Evolutionary conservation across 2,888 invertebrate species (phyloP), one percentile per base, ranked within the genome.

Genomic region (Alsophila aescularia): DNA sequence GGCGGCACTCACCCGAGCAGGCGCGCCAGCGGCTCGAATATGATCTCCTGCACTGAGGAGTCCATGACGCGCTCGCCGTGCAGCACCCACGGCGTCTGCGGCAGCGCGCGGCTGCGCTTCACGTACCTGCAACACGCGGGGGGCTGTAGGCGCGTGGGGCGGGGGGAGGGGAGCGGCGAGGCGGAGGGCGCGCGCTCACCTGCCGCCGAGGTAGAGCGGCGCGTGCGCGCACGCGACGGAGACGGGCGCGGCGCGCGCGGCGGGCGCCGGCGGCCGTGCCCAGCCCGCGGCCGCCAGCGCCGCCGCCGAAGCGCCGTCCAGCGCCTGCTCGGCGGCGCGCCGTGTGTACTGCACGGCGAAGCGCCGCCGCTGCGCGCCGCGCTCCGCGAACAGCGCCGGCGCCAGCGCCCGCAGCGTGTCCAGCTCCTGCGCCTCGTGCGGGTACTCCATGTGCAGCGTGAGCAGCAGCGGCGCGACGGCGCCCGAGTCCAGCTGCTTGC

Each of bases 61-160:
- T 95, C 95, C 92, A 96, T 94, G 65, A 96, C 94, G 47, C 96
- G 93, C 60, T 94, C 93, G 0, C 98, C 97, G 65, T 96, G 94
- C 48, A 98, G 90, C 49, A 98, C 83, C 98, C 99, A 99, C 0
- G 99, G 99, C 0, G 98, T 98, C 90, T 99, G 99, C 44, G 98
- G 96, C 21, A 99, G 85, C 61, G 93, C 90, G 42, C 99, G 93
- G 2, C 96, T 96, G 73, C 95, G 94, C 83, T 98, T 98, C 64
- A 95, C 93, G 81, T 99, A 98, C 47, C 98, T 93, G 63, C 24
- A 16, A 13, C 43, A 15, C 0, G n/a, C 3, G 9, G 24, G n/a
- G 14, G n/a, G 13, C 27, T 10, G 7, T 0, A 1, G 13, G 15
- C 15, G 31, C 15, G 10, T 2, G 8, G 14, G 10, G 16, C 8